Base-by-base conservation (phyloP, 2,888 invertebrate species). In the Onthophagus sagittarius region DNA sequence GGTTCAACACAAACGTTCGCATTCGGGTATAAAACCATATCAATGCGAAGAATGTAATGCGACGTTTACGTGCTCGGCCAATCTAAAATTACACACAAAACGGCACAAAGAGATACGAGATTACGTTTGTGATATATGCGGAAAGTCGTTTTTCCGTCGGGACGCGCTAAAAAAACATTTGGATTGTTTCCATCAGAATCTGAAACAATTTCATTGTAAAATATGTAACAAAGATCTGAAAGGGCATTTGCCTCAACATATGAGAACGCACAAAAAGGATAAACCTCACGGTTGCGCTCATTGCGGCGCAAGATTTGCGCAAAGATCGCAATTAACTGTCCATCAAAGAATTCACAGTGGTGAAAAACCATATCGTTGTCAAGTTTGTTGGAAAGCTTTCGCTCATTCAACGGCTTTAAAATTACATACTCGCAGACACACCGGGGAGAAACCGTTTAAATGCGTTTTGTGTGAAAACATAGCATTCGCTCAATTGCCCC, bases 281-380 rank as follows among this genome's bases (percentile, higher is more conserved):
- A 90, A 93, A 76, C 94, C 94, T 0, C 93, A 94, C 82, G 90
- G 90, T 33, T 96, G 95, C 79, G 90, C 90, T 0, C 91, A 91
- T 5, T 96, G 95, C 82, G 92, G 93, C 1, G 91, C 93, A 70
- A 86, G 90, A 33, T 96, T 96, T 80, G 93, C 93, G 0, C 95
- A 95, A 82, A 91, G 94, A 75, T 94, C 94, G 0, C 95, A 96
- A 82, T 84, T 94, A 76, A 94, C 92, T 9, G 95, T 95, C 0
- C 95, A 96, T 79, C 91, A 92, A 81, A 88, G 95, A 13, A 92
- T 91, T n/a, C 96, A 96, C 81, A 92, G 93, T 0, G 95, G 95
- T 0, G 94, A 92, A 77, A 88, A 93, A 71, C 96, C 96, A 0
- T 96, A 94, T 82, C 87, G 90, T 14, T 96, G 96, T 84, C 90